These are phyloP conservation scores for Acropternis orthonyx DNA, from an alignment of 2,797 vertebrate species.

Conservation along the genomic window DNA sequence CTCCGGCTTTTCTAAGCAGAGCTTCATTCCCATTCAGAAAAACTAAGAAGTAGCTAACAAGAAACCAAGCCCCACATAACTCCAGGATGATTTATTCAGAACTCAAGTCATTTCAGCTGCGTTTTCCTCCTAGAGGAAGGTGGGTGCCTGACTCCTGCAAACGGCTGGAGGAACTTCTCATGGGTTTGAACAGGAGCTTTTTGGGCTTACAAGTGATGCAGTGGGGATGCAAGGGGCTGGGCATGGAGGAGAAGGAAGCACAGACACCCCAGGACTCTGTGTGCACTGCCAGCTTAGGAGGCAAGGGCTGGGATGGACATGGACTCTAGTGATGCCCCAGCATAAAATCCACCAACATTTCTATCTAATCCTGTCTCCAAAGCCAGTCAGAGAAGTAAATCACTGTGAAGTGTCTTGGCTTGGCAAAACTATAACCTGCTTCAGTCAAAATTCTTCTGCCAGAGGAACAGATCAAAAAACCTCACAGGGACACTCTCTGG, in stretches of 20 bases:
- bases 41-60: neutral
- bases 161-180: neutral
- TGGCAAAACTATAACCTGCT: neutral
- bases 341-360: neutral
- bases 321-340: neutral
- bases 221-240: neutral
- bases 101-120: neutral
- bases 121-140: neutral
- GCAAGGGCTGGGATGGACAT: rapidly evolving
- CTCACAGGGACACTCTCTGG: neutral
- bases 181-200: neutral
- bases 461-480: neutral
- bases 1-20: neutral
- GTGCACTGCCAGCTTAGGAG: neutral
- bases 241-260: neutral
- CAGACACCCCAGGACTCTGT: rapidly evolving
- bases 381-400: neutral
- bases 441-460: neutral
- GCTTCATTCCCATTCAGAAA: neutral
- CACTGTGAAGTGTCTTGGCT: neutral
- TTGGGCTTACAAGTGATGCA: neutral
- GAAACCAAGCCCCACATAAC: neutral
- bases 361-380: neutral
- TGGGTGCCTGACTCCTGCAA: neutral
- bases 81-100: neutral